Evolutionary conservation across 1,140 invertebrate species (phyloP), one percentile per base, ranked within the genome.

Genomic region (Calosoma granatense): DNA sequence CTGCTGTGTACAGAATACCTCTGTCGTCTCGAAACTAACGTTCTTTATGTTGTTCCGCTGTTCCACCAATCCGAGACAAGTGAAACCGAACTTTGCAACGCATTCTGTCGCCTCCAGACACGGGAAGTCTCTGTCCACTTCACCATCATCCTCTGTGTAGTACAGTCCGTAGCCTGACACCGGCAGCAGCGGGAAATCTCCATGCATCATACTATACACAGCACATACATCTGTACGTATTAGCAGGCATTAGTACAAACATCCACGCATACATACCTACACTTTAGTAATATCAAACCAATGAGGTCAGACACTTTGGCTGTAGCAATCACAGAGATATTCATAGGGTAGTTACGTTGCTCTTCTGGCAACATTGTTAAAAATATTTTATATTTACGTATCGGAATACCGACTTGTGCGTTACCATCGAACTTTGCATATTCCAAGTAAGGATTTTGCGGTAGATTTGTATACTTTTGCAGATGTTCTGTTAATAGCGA

Each of bases 131-230:
- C 81, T 84, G 72, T 94, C 92, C 30, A 96, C 89, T 74, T 96
- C 94, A n/a, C 94, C 94, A 72, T 96, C 93, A 67, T 97, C 94
- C 76, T 97, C 94, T 15, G 90, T 92, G 65, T 97, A 93, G 67
- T 91, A 92, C 39, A 97, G 74, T 43, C 88, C 88, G 73, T 92
- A 95, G 62, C 84, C 78, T 39, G 77, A 72, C 1, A 83, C 78
- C 51, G 78, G 77, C 61, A 79, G 76, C 12, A 83, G 69, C 30
- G 70, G 65, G 61, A 81, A 72, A 56, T 83, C 79, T 20, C 78
- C 77, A 69, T 82, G 76, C 62, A 77, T 75, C 59, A 79, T 78
- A 64, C 79, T 82, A 68, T 55, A 72, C 2, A 53, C 30, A 53
- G 21, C 22, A 51, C 12, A 1, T 55, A 61, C 19, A 19, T 36